phyloP scores from a whole-genome alignment of 2,888 invertebrate species.

The Apamea crenata region DNA sequence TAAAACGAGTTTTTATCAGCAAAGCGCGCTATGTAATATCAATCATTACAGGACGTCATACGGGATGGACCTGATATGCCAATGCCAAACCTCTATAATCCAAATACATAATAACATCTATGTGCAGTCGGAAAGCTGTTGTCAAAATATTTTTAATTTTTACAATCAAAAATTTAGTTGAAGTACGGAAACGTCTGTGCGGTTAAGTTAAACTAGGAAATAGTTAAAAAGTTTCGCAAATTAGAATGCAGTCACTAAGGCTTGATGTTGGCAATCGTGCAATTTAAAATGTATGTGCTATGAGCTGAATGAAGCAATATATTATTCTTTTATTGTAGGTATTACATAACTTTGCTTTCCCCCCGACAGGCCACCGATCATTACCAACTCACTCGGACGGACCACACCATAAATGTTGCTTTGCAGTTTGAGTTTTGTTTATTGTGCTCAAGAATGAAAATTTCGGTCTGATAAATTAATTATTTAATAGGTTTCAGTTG shows the following conservation, averaged over 20 bases:
- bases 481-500: neutral
- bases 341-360: constrained; percentile 57
- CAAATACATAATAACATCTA: constrained; percentile 6
- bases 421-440: constrained; percentile 18
- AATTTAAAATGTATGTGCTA: constrained; percentile 51
- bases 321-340: constrained; percentile 58
- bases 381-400: constrained; percentile 22
- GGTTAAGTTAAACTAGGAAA: constrained; percentile 29
- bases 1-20: constrained; percentile 28
- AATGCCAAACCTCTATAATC: constrained; percentile 16
- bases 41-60: constrained; percentile 48
- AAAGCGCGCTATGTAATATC: constrained; percentile 9
- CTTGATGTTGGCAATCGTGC: constrained; percentile 37
- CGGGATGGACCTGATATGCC: constrained; percentile 44
- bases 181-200: neutral
- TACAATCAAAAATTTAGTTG: neutral
- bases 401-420: constrained; percentile 14
- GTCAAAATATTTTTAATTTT: neutral
- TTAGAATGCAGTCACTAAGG: constrained; percentile 41
- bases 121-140: neutral
- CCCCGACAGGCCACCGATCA: constrained; percentile 25
- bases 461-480: neutral
- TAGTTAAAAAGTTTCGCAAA: constrained; percentile 46
- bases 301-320: constrained; percentile 44
- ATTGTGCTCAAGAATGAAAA: neutral